A percentile compares a stretch with the other conserved stretches of the same genome.
Evolutionary conservation across 2,113 vertebrate genomes (phyloP).

Genomic region (Corynorhinus townsendii): DNA sequence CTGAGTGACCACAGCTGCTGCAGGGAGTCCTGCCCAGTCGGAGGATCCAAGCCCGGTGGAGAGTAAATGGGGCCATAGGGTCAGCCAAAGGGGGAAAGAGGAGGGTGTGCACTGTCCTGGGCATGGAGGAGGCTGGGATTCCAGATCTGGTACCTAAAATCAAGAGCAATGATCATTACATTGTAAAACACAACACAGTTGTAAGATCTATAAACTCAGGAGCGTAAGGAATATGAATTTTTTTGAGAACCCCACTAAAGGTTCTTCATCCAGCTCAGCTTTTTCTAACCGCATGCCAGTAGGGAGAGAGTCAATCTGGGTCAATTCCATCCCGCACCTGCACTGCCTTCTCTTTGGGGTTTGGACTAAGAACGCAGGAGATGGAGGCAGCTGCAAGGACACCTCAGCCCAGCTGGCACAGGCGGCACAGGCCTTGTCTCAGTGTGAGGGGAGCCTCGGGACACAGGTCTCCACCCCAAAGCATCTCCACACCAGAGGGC

Average conservation of each 20-base stretch:
- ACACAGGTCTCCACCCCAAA: neutral
- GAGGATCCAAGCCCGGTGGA: neutral
- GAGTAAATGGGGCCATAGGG: neutral
- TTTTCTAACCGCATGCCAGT: neutral
- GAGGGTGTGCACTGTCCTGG: neutral
- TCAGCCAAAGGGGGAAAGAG: neutral
- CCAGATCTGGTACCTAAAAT: neutral
- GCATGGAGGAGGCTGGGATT: neutral
- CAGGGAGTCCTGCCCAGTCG: neutral
- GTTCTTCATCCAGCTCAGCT: neutral
- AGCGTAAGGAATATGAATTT: neutral
- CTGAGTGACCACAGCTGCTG: neutral
- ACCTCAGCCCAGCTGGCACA: neutral
- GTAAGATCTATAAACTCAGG: neutral
- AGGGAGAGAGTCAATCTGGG: neutral
- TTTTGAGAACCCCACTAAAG: neutral
- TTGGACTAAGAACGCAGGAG: neutral
- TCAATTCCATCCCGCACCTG: fast-evolving
- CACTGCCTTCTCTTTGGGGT: neutral
- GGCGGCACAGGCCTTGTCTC: neutral
- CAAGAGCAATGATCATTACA: neutral
- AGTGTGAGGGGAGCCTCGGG: neutral
- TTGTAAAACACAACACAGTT: neutral
- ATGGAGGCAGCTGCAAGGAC: neutral
- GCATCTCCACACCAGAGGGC: neutral